phyloP scores from a whole-genome alignment of 2,797 vertebrate genomes.

The Characodon lateralis region DNA sequence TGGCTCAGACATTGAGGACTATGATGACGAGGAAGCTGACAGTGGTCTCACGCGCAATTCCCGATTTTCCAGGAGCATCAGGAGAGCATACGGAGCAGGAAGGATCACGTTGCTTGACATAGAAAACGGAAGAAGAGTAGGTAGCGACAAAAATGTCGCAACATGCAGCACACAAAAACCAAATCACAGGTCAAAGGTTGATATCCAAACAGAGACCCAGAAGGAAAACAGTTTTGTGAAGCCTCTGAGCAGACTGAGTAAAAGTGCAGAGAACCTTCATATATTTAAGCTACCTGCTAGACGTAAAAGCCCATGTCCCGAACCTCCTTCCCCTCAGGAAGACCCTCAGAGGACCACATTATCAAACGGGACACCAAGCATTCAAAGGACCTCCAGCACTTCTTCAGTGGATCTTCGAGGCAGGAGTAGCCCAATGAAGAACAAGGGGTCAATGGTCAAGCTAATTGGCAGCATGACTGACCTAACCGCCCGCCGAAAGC shows the following conservation, averaged over 20 bases:
- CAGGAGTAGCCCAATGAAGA: conserved; percentile 80
- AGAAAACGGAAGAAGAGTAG: conserved; percentile 48
- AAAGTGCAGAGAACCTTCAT: conserved; percentile 89
- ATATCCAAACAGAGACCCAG: conserved; percentile 55
- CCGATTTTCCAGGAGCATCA: conserved; percentile 90
- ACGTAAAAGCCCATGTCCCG: conserved; percentile 83
- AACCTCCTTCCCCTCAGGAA: conserved; percentile 62
- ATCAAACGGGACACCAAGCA: conserved; percentile 59
- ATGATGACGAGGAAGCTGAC: conserved; percentile 80
- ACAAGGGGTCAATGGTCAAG: conserved; percentile 85
- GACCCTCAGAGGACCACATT: conserved; percentile 65
- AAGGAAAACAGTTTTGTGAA: conserved; percentile 60
- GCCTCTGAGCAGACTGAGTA: conserved; percentile 85
- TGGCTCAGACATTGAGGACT: conserved; percentile 67
- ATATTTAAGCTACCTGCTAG: conserved; percentile 87
- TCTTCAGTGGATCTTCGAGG: conserved; percentile 78
- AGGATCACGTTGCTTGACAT: conserved; percentile 87
- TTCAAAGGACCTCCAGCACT: conserved; percentile 80
- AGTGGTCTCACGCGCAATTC: conserved; percentile 86
- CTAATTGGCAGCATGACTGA: conserved; percentile 89
- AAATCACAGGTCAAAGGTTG: conserved; percentile 14
- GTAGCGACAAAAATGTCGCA: conserved; percentile 31
- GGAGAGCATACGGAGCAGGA: conserved; percentile 89
- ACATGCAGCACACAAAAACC: conserved; percentile 48
- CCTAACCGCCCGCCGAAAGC: conserved; percentile 77